These are phyloP conservation scores for Melanostigma gelatinosum DNA, from an alignment of 2,113 vertebrate species.

Conservation along the genomic window DNA sequence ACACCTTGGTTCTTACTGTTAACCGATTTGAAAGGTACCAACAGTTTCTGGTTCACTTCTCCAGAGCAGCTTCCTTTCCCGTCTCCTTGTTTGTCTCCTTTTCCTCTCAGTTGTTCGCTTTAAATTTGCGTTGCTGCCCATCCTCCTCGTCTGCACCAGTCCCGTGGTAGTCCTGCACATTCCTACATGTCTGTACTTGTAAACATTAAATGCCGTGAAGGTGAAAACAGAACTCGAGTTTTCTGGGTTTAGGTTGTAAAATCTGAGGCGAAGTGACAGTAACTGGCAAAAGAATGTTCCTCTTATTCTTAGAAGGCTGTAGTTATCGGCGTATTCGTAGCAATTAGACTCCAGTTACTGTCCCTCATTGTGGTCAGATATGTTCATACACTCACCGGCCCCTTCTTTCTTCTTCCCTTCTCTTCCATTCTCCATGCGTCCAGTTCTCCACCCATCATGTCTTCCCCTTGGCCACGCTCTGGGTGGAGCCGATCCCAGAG, in stretches of 20 bases:
- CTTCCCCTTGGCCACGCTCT: constrained; percentile 93
- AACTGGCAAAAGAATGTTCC: neutral
- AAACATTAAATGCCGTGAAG: neutral
- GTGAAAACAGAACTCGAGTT: no score
- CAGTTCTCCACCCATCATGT: constrained; percentile 99
- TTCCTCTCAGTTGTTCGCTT: neutral
- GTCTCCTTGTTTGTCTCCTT: neutral
- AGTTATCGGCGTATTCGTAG: neutral
- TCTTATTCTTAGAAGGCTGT: neutral
- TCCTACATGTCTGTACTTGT: neutral
- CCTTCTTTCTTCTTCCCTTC: neutral
- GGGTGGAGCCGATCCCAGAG: constrained; percentile 95
- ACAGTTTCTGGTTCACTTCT: constrained; percentile 37
- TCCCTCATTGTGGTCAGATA: neutral
- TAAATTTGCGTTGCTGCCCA: neutral
- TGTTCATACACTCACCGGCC: neutral
- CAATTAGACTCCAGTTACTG: neutral
- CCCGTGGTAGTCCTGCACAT: constrained; percentile 17
- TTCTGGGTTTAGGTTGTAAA: neutral
- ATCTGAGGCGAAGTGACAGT: neutral
- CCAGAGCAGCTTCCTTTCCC: constrained; percentile 29
- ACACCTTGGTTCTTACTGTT: constrained; percentile 12
- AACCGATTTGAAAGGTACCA: neutral
- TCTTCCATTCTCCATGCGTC: neutral
- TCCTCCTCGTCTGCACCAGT: neutral